These are phyloP conservation scores for Eurosta solidaginis DNA, from an alignment of 1,140 invertebrate species.

Conservation along the genomic window DNA sequence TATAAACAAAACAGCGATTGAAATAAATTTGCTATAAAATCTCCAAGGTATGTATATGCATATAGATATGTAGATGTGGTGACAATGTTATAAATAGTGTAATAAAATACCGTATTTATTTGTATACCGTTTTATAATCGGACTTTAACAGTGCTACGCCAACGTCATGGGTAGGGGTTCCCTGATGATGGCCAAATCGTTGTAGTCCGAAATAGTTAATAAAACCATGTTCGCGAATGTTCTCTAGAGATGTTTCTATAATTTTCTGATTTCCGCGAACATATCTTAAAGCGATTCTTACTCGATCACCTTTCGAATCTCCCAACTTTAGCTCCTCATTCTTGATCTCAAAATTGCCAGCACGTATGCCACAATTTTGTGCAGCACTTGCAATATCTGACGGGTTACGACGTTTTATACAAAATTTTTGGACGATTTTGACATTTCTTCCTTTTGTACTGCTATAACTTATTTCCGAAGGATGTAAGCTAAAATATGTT, in stretches of 20 bases:
- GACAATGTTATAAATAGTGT: too few relatives aligned
- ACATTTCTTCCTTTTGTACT: constrained; percentile 95
- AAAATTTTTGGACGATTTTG: constrained; percentile 89
- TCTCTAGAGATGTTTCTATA: constrained; percentile 69
- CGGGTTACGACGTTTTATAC: constrained; percentile 74
- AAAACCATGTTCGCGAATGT: constrained; percentile 80
- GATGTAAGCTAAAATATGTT: constrained; percentile 42
- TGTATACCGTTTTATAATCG: constrained; percentile 73
- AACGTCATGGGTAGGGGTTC: constrained; percentile 82
- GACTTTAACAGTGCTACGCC: constrained; percentile 79
- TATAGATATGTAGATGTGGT: too few relatives aligned
- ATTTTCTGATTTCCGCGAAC: constrained; percentile 68
- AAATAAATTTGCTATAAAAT: too few relatives aligned
- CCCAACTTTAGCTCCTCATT: constrained; percentile 74
- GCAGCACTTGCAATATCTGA: constrained; percentile 63
- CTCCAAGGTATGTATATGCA: too few relatives aligned
- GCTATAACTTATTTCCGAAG: constrained; percentile 77
- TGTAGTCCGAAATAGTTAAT: constrained; percentile 98
- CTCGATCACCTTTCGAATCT: constrained; percentile 78
- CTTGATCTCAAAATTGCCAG: constrained; percentile 77
- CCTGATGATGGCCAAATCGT: constrained; percentile 85
- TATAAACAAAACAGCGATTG: too few relatives aligned
- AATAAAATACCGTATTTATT: constrained; percentile 39
- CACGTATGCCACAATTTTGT: constrained; percentile 61
- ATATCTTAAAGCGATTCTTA: constrained; percentile 74